Base-by-base conservation (phyloP, 2,113 vertebrate species). In the Phaethornis superciliosus region DNA sequence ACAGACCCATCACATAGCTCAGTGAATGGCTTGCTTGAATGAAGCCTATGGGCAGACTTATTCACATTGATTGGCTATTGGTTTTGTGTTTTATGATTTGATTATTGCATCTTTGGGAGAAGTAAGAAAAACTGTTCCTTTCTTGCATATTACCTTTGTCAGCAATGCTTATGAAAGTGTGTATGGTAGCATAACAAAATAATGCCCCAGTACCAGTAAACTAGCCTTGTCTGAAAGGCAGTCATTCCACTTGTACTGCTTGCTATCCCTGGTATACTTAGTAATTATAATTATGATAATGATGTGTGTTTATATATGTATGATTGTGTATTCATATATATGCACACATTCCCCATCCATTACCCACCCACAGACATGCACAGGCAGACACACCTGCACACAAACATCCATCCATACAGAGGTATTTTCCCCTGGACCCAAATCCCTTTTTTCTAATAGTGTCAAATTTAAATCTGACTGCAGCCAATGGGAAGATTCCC, bases 1-100 rank as follows among this genome's bases (percentile, higher is more conserved):
- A 97, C 86, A 89, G 97, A 97, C 86, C 95, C 98, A 98, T 98
- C 96, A 95, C 98, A 97, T 95, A 98, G 97, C 97, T 97, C 96
- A 67, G 85, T 93, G 98, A 98, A 98, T 98, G 98, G 97, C 98
- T 98, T 98, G 98, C 98, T 98, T 98, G 98, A 96, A 94, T 85
- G 89, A 94, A 97, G 97, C 97, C 96, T 91, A 93, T 91, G 97
- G 96, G 94, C 96, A 97, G 96, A 93, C 60, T 95, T 95, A 68
- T 92, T 93, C 95, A 78, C 93, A 42, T 83, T 49, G 97, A 94
- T 79, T 97, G 98, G 97, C 97, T 98, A 79, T 96, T 72, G 96
- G 82, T 96, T 98, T 92, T 97, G 96, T 97, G 97, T 97, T 95
- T 83, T 88, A 93, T 98, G 84, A 96, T 94, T 97, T 96, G 92